These are phyloP conservation scores for Moxostoma hubbsi DNA, from an alignment of 2,797 vertebrate species.

Conservation along the genomic window DNA sequence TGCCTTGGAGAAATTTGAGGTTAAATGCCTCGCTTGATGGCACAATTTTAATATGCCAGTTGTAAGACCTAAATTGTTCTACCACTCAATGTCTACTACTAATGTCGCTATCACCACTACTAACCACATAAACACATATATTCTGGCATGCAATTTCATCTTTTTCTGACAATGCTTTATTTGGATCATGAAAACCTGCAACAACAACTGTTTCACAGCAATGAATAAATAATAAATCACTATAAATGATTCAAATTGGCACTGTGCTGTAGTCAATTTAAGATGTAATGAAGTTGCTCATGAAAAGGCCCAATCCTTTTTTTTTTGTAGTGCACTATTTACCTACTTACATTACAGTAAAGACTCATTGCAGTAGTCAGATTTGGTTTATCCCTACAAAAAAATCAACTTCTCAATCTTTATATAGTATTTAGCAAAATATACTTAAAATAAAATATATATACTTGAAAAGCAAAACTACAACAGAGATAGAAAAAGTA, in stretches of 20 bases:
- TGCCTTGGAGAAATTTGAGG: constrained; percentile 29
- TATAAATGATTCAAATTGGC: constrained; percentile 71
- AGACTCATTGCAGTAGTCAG: no score
- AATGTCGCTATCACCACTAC: constrained; percentile 7
- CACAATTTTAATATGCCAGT: constrained; percentile 38
- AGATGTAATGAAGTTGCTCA: neutral
- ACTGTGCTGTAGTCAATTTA: constrained; percentile 34
- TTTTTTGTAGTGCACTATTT: neutral
- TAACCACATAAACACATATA: constrained; percentile 16
- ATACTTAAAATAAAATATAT: neutral
- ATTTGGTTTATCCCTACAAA: no score
- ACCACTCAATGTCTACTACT: constrained; percentile 38
- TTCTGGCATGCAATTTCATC: constrained; percentile 11
- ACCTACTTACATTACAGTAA: no score
- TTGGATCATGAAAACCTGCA: constrained; percentile 13
- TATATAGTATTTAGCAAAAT: no score
- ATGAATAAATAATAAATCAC: constrained; percentile 74
- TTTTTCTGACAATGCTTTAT: constrained; percentile 11
- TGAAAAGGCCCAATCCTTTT: neutral
- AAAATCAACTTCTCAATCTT: no score
- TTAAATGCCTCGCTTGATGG: constrained; percentile 42
- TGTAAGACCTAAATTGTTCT: constrained; percentile 39
- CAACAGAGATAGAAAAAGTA: neutral
- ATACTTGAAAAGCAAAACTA: neutral
- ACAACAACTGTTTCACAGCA: constrained; percentile 69